These are phyloP conservation scores for Nettapus auritus DNA, from an alignment of 2,113 vertebrate species.

Conservation along the genomic window DNA sequence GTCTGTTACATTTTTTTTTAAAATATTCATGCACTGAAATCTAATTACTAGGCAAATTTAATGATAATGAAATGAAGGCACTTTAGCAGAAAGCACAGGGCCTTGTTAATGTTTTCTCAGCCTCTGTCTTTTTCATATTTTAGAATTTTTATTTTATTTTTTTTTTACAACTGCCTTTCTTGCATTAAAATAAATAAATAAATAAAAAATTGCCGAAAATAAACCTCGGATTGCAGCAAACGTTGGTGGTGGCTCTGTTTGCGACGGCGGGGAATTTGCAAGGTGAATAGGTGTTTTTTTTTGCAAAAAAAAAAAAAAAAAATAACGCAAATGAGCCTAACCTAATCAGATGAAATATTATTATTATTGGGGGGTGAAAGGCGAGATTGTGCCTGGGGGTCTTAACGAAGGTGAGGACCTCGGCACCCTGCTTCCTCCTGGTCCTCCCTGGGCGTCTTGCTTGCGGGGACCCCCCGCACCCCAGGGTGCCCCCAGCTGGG, in stretches of 20 bases:
- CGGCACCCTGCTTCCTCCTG: not conserved
- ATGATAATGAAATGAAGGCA: conserved; percentile 71
- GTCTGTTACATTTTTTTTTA: conserved; percentile 57
- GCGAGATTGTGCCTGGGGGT: not conserved
- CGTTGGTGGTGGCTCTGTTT: conserved; percentile 42
- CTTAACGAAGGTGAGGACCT: not conserved
- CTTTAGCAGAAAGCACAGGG: conserved; percentile 59
- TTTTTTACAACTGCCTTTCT: conserved; percentile 20
- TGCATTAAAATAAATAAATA: not conserved
- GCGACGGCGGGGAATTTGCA: not conserved
- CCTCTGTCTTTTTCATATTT: conserved; percentile 47
- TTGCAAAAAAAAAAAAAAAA: not conserved
- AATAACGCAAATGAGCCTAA: not conserved
- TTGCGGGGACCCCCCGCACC: no score
- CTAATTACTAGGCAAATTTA: conserved; percentile 72
- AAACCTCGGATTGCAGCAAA: conserved; percentile 36
- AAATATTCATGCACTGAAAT: conserved; percentile 68
- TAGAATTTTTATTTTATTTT: not conserved
- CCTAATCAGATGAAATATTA: conserved; percentile 38
- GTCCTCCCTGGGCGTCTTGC: no score
- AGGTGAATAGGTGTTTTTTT: conserved; percentile 56
- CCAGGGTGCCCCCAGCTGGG: no score
- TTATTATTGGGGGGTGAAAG: not conserved
- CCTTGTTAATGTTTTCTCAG: conserved; percentile 54
- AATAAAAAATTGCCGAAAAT: conserved; percentile 20